Base-by-base conservation (phyloP, 2,797 vertebrate genomes). In the Babyrousa celebensis region DNA sequence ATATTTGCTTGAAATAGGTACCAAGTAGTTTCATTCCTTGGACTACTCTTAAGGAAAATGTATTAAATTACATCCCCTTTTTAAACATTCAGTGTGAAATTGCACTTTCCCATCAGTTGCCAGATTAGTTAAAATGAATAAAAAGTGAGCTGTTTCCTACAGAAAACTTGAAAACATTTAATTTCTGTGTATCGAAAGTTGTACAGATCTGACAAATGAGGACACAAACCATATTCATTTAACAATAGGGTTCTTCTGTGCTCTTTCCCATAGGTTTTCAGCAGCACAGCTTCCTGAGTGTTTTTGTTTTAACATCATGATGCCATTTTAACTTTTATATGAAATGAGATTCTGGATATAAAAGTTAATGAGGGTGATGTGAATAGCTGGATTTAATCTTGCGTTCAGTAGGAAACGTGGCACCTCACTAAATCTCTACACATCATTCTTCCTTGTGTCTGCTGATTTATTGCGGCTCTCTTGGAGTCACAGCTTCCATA, bases 341-440 rank as follows among this genome's bases (percentile, higher is more conserved):
- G 82, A 62, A 63, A 63, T 29, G 70, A 94, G 71, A 48, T 52
- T 60, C 8, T 14, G 82, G 82, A 84, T 56, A 32, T 67, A 48
- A 80, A 94, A 92, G 67, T 89, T 68, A 67, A 58, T 36, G 63
- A 94, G 80, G 67, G 12, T 79, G 72, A 58, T 14, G 12, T 56
- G 36, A 75, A 60, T 32, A 32, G 75, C 75, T 58, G 29, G 32
- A 29, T 29, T 75, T 71, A n/a, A 78, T 56, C n/a, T 40, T 70
- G 43, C 71, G 3, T 72, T 95, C 32, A 1, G 58, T 65, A 32
- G 75, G 67, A 85, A 78, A 16, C 9, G 29, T 56, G 77, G 58
- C 5, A 1, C n/a, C 54, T 54, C 82, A 43, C 70, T 84, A 23
- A 72, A 23, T 60, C 92, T 94, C 29, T 29, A 3, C 15, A 1